phyloP scores from a whole-genome alignment of 35 echinoderm and acorn worm genomes.

The Lytechinus variegatus region DNA sequence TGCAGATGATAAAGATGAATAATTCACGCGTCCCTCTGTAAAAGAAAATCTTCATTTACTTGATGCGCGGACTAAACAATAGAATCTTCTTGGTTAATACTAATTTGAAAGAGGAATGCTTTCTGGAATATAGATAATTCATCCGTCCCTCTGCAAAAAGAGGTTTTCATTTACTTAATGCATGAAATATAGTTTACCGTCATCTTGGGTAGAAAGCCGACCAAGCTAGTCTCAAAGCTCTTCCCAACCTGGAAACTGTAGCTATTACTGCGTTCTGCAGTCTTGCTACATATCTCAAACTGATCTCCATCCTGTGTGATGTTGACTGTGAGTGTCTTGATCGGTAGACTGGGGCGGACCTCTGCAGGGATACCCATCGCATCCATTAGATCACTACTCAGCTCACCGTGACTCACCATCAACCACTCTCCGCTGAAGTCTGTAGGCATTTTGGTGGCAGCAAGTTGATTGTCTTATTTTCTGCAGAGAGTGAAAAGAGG shows the following conservation, averaged over 20 bases:
- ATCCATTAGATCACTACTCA: neutral
- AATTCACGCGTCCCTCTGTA: too few species aligned
- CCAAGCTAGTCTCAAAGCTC: conserved; percentile 3
- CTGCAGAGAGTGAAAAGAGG: too few species aligned
- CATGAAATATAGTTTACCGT: neutral
- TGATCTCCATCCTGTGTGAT: conserved; percentile 20
- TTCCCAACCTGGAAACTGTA: conserved; percentile 31
- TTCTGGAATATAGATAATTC: too few species aligned
- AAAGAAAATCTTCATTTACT: too few species aligned
- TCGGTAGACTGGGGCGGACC: neutral
- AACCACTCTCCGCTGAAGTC: neutral
- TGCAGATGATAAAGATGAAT: too few species aligned
- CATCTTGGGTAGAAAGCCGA: conserved; percentile 27
- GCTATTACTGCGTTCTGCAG: neutral
- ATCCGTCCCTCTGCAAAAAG: too few species aligned
- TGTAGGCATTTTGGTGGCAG: conserved; percentile 22
- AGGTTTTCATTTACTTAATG: neutral
- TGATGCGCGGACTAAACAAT: too few species aligned
- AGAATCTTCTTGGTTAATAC: too few species aligned
- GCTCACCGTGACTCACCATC: neutral
- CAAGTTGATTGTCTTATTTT: neutral
- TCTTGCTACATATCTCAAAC: neutral
- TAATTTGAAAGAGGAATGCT: too few species aligned
- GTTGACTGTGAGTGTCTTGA: neutral
- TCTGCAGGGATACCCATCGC: neutral